phyloP scores from a whole-genome alignment of 2,888 invertebrate species.

The Scaptomyza caliginosa region DNA sequence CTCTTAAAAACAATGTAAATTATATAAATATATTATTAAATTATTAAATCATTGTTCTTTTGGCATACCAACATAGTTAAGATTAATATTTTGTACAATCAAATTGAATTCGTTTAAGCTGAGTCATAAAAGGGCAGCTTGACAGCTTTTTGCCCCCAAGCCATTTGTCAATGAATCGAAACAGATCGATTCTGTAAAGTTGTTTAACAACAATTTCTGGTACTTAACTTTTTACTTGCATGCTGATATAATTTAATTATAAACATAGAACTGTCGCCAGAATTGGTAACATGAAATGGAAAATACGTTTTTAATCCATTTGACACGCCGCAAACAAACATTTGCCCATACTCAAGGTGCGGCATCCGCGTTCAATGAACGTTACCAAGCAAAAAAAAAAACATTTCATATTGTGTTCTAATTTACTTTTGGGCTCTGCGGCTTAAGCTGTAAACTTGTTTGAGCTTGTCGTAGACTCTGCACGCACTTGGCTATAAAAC shows the following conservation, averaged over 20 bases:
- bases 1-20: neutral
- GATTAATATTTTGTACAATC: neutral
- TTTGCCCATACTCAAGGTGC: constrained; percentile 35
- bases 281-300: constrained; percentile 28
- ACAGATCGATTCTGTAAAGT: constrained; percentile 2
- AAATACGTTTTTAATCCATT: constrained; percentile 66
- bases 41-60: neutral
- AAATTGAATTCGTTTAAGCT: neutral
- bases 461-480: constrained; percentile 24
- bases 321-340: constrained; percentile 69
- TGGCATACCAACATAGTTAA: too few relatives aligned
- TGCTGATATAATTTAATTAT: constrained; percentile 37
- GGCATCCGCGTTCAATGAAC: constrained; percentile 76
- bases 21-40: neutral
- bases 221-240: neutral
- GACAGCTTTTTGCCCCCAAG: neutral
- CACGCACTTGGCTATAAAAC: constrained; percentile 43
- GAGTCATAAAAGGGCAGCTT: too few relatives aligned
- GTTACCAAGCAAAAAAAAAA: constrained; percentile 38
- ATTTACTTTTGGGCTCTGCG: constrained; percentile 43
- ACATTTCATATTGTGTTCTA: constrained; percentile 59
- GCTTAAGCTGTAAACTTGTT: constrained; percentile 69
- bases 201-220: constrained; percentile 1
- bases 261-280: constrained; percentile 39
- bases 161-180: neutral